A percentile compares a stretch with the other conserved stretches of the same genome.
phyloP scores from a whole-genome alignment of 92 coral and sea anemone genomes.

The Umimayanthus kanabou region DNA sequence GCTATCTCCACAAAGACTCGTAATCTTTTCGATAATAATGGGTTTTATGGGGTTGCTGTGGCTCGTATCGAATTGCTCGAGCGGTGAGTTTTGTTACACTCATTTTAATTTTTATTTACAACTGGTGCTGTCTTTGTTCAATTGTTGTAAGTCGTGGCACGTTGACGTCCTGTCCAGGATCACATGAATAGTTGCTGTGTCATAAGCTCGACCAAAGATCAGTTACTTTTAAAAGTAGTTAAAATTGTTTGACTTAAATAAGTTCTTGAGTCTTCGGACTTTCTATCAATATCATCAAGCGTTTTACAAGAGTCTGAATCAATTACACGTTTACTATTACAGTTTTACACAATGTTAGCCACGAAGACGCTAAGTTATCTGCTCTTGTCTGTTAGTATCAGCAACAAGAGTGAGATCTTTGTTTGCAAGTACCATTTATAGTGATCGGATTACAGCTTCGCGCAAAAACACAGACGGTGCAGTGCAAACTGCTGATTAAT shows the following conservation, averaged over 20 bases:
- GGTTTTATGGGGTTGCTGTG: conserved; percentile 62
- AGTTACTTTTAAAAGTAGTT: too few relatives aligned
- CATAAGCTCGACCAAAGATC: too few relatives aligned
- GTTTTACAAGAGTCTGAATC: too few relatives aligned
- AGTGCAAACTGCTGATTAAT: too few relatives aligned
- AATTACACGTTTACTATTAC: neutral
- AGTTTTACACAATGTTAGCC: neutral
- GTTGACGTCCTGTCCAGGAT: neutral
- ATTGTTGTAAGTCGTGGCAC: neutral
- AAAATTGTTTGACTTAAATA: too few relatives aligned
- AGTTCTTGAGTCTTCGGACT: too few relatives aligned
- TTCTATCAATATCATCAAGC: too few relatives aligned
- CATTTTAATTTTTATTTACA: neutral
- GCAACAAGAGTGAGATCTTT: neutral
- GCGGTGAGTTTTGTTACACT: conserved; percentile 34
- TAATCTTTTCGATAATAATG: conserved; percentile 48
- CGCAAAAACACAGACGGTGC: neutral
- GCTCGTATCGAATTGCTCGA: conserved; percentile 60
- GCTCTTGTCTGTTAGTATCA: neutral
- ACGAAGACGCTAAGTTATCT: neutral
- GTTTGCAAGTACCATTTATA: neutral
- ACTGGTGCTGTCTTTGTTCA: neutral
- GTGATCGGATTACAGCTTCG: neutral
- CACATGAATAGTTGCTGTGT: too few relatives aligned
- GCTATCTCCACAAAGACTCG: conserved; percentile 61